Conservation (phyloP, 2,888 invertebrate genomes). For the Coleophora deauratella region DNA sequence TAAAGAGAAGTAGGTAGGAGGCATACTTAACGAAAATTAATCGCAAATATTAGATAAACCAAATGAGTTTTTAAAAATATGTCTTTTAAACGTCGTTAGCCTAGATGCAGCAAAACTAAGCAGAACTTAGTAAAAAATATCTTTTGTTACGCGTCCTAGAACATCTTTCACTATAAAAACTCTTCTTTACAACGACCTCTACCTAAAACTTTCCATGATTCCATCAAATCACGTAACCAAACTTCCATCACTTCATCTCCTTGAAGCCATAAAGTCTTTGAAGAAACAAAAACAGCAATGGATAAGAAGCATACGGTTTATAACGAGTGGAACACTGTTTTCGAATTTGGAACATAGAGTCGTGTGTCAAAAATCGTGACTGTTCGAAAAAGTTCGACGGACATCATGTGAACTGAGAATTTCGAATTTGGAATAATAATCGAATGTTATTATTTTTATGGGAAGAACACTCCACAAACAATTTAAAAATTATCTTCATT, state of each 20-base stretch:
- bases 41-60: too few relatives aligned
- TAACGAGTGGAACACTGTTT: slow-evolving; percentile 6
- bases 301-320: background rate
- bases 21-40: too few relatives aligned
- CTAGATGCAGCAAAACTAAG: slow-evolving; percentile 6
- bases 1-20: too few relatives aligned
- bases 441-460: slow-evolving; percentile 13
- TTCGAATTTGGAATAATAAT: slow-evolving; percentile 3
- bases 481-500: too few relatives aligned
- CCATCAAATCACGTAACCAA: background rate
- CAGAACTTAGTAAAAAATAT: background rate
- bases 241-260: background rate
- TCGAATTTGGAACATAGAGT: slow-evolving; percentile 20
- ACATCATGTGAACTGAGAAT: slow-evolving; percentile 21
- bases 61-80: too few relatives aligned
- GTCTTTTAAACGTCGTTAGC: too few relatives aligned
- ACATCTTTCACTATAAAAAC: slow-evolving; percentile 22
- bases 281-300: background rate
- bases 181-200: slow-evolving; percentile 9
- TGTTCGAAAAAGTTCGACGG: slow-evolving; percentile 20
- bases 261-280: background rate
- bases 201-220: background rate
- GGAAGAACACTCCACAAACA: too few relatives aligned
- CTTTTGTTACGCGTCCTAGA: slow-evolving; percentile 19
- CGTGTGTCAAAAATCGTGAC: slow-evolving; percentile 30